phyloP scores from a whole-genome alignment of 2,113 vertebrate genomes.

The Dendrocopos noguchii region DNA sequence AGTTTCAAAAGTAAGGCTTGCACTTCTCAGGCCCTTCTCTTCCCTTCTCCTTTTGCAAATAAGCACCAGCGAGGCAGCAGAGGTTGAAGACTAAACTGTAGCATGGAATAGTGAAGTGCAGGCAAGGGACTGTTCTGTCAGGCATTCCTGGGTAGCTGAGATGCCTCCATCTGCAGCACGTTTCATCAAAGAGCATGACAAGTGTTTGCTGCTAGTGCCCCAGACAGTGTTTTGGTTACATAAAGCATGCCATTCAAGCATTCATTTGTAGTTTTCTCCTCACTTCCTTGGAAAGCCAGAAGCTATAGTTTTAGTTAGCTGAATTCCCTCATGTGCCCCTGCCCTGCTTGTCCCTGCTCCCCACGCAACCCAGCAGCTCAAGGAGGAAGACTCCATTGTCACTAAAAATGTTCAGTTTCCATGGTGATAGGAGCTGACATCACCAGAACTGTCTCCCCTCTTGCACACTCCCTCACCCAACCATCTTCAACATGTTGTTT shows the following conservation, averaged over 20 bases:
- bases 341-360: constrained; percentile 52
- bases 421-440: constrained; percentile 64
- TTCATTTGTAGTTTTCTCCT: constrained; percentile 22
- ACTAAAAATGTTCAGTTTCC: constrained; percentile 70
- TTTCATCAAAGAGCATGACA: neutral
- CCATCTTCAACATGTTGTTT: neutral
- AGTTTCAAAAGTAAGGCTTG: neutral
- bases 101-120: neutral
- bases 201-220: neutral
- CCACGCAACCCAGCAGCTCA: constrained; percentile 57
- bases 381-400: constrained; percentile 68
- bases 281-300: constrained; percentile 27
- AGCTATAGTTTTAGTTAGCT: constrained; percentile 49
- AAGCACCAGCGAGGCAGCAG: neutral
- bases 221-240: neutral
- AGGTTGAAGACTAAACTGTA: neutral
- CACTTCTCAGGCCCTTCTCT: neutral
- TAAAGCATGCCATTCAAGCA: neutral
- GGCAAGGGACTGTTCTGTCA: neutral
- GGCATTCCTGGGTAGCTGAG: neutral
- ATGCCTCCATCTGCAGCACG: neutral
- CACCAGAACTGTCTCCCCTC: constrained; percentile 62
- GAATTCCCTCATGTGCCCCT: constrained; percentile 45
- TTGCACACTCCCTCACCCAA: neutral
- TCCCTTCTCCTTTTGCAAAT: neutral